These are phyloP conservation scores for Lucilia sericata DNA, from an alignment of 1,140 invertebrate genomes.

Conservation along the genomic window DNA sequence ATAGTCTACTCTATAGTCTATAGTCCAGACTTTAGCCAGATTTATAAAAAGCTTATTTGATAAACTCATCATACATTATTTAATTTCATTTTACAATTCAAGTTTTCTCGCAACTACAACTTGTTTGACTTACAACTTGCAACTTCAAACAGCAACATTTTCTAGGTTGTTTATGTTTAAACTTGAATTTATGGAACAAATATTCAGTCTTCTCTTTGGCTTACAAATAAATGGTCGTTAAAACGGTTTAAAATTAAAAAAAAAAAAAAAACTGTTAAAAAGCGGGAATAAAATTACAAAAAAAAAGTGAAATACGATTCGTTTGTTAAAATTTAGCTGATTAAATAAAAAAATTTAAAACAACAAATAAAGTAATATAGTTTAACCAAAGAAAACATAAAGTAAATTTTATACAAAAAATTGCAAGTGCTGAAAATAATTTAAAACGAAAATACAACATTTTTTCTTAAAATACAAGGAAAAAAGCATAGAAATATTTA, in stretches of 20 bases:
- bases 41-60: no score
- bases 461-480: not conserved
- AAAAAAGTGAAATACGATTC: not conserved
- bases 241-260: not conserved
- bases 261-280: not conserved
- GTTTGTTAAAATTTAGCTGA: not conserved
- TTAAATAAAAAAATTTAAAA: not conserved
- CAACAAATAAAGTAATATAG: not conserved
- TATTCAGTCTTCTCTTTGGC: slow-evolving; percentile 8
- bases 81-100: not conserved
- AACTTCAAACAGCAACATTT: slow-evolving; percentile 11
- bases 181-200: not conserved
- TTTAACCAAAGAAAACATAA: not conserved
- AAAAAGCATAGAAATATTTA: not conserved
- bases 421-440: not conserved
- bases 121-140: not conserved
- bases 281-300: slow-evolving; percentile 2
- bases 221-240: not conserved
- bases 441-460: not conserved
- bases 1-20: no score
- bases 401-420: not conserved
- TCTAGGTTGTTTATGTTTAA: not conserved
- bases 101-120: not conserved
- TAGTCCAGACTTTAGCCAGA: no score
- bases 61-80: no score